Evolutionary conservation across 1,140 invertebrate genomes (phyloP), one percentile per base, ranked within the genome.

Genomic region (Micrasema longulum): DNA sequence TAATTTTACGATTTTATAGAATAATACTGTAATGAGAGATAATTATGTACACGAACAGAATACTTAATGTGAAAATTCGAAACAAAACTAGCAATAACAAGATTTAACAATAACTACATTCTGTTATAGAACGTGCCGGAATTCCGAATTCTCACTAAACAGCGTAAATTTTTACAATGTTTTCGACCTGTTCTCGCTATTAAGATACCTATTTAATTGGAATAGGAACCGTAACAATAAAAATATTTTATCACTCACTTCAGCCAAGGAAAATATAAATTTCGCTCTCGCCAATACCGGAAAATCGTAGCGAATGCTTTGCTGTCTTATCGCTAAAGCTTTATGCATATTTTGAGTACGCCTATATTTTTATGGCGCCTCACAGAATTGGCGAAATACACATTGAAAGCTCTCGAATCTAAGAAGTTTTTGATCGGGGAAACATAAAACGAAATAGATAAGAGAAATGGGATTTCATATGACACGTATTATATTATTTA

Each of bases 1-100:
- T 76, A 76, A 76, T 76, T 67, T 73, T 76, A 70, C 63, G 64
- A 57, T 72, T 75, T 73, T 76, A 64, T 71, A 71, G 72, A 76
- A 71, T 76, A 76, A 76, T 76, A 73, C 66, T 70, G 64, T 71
- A 75, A 75, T 72, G 66, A 60, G 14, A 71, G 71, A 65, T 72
- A 53, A 72, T 69, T 75, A 72, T 62, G 43, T 70, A 69, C 48
- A 70, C 43, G 55, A 63, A 65, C 65, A 26, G 48, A 43, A 57
- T 57, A 69, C 26, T 55, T 36, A 31, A 11, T 23, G 18, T 1
- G n/a, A 22, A 22, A 16, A 31, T 36, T 14, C 2, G 20, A 9
- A 14, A 55, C 52, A 31, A 55, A 55, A 55, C 26, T 31, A 23
- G 52, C 20, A 55, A 31, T 18, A 48, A 11, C 16, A 48, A 48